phyloP scores from a whole-genome alignment of 2,888 invertebrate genomes.

The Synanthedon myopaeformis region DNA sequence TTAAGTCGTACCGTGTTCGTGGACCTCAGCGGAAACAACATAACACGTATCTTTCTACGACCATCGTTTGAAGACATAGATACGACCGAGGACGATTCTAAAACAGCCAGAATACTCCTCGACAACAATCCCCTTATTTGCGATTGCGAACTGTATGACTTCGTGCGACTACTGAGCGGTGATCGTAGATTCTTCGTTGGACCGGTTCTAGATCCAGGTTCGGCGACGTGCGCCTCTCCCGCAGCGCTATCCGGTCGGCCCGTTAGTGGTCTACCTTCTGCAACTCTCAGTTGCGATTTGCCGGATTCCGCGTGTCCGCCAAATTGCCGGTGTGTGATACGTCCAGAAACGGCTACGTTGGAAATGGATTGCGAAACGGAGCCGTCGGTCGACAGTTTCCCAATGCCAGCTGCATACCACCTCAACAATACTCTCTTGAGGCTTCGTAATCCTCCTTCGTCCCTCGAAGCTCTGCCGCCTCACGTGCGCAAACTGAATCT shows the following conservation, averaged over 20 bases:
- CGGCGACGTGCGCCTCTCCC: conserved; percentile 7
- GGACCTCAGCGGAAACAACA: conserved; percentile 24
- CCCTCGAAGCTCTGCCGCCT: conserved; percentile 2
- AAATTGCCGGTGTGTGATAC: conserved; percentile 6
- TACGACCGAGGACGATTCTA: not conserved
- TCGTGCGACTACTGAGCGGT: conserved; percentile 10
- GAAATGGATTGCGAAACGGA: conserved; percentile 5
- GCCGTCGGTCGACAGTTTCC: not conserved
- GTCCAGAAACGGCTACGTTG: conserved; percentile 1
- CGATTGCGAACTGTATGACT: conserved; percentile 21
- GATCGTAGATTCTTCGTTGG: not conserved
- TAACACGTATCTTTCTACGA: conserved; percentile 6
- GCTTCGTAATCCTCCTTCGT: conserved; percentile 2
- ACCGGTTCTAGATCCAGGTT: conserved; percentile 1
- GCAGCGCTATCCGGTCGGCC: conserved; percentile 6
- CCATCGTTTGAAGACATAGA: not conserved
- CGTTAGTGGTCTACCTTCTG: conserved; percentile 5
- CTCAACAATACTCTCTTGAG: not conserved
- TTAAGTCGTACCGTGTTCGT: conserved; percentile 4
- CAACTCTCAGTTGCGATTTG: conserved; percentile 3
- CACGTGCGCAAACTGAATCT: conserved; percentile 7
- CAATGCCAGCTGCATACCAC: not conserved
- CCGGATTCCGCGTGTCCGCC: conserved; percentile 2
- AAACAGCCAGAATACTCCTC: conserved; percentile 12
- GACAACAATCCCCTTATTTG: conserved; percentile 27